phyloP scores from a whole-genome alignment of 1,140 invertebrate species.

The Anthonomus grandis region DNA sequence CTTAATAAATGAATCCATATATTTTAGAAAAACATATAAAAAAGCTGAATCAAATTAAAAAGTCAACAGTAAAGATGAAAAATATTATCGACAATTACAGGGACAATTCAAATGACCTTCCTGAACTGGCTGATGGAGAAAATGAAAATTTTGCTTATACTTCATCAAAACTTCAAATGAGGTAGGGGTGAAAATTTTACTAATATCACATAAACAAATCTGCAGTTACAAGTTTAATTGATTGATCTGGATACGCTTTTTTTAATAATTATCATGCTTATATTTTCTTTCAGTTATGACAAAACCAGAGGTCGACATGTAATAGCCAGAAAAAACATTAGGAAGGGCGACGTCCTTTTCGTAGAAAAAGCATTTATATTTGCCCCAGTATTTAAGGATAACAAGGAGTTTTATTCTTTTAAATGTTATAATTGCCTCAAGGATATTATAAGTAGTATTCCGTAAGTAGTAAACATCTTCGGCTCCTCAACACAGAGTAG shows the following conservation, averaged over 20 bases:
- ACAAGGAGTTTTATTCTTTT: slow-evolving; percentile 34
- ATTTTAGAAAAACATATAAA: slow-evolving; percentile 33
- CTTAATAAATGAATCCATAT: not conserved
- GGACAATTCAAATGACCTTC: slow-evolving; percentile 34
- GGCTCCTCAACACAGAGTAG: too few species aligned
- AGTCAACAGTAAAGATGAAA: slow-evolving; percentile 26
- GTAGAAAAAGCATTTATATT: slow-evolving; percentile 69
- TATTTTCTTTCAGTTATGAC: slow-evolving; percentile 44
- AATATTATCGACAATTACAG: slow-evolving; percentile 10
- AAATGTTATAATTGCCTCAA: slow-evolving; percentile 45
- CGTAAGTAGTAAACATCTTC: slow-evolving; percentile 33
- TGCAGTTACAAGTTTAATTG: not conserved
- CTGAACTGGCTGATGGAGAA: slow-evolving; percentile 35
- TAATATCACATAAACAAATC: not conserved
- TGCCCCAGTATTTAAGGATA: slow-evolving; percentile 49
- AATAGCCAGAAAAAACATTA: slow-evolving; percentile 54
- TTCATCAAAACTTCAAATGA: slow-evolving; percentile 39
- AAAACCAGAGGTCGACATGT: slow-evolving; percentile 54
- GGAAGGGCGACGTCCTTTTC: slow-evolving; percentile 63
- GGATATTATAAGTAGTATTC: slow-evolving; percentile 36
- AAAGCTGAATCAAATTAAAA: slow-evolving; percentile 31
- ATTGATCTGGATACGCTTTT: not conserved
- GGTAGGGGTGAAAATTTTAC: slow-evolving; percentile 24
- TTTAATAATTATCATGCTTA: slow-evolving; percentile 1
- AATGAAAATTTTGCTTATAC: slow-evolving; percentile 40